These are phyloP conservation scores for Uloborus plumipes DNA, from an alignment of 2,888 invertebrate genomes.

Conservation along the genomic window DNA sequence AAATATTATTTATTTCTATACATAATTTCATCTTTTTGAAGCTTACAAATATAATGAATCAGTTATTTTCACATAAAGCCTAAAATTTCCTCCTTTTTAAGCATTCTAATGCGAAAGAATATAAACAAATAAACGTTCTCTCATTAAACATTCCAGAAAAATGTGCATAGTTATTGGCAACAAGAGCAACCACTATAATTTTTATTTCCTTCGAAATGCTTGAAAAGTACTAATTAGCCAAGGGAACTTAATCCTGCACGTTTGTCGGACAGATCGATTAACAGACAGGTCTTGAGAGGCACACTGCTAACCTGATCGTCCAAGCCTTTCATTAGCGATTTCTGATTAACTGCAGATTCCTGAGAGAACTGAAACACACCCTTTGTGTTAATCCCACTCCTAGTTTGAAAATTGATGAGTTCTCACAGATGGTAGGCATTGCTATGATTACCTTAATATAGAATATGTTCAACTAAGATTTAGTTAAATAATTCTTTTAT, in stretches of 20 bases:
- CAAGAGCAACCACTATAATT: not conserved
- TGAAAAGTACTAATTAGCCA: not conserved
- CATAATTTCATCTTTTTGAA: no score
- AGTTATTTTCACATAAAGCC: no score
- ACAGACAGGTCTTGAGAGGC: not conserved
- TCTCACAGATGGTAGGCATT: no score
- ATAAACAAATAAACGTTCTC: no score
- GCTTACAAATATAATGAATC: no score
- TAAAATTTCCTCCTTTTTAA: no score
- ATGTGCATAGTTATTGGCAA: not conserved
- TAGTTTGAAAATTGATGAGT: conserved; percentile 34
- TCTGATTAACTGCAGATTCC: conserved; percentile 48
- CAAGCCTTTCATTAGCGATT: conserved; percentile 47
- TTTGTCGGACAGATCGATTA: not conserved
- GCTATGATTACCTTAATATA: no score
- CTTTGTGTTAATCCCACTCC: conserved; percentile 50
- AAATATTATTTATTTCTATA: no score
- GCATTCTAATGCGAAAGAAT: no score
- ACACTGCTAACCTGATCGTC: conserved; percentile 23
- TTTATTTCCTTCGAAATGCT: not conserved
- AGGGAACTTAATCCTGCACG: not conserved
- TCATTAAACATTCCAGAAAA: no score
- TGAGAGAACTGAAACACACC: conserved; percentile 45
- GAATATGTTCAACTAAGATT: no score
- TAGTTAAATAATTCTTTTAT: no score